A percentile compares a stretch with the other conserved stretches of the same genome.
These are phyloP conservation scores for Colaptes auratus DNA, from an alignment of 2,113 vertebrate genomes.

Conservation along the genomic window DNA sequence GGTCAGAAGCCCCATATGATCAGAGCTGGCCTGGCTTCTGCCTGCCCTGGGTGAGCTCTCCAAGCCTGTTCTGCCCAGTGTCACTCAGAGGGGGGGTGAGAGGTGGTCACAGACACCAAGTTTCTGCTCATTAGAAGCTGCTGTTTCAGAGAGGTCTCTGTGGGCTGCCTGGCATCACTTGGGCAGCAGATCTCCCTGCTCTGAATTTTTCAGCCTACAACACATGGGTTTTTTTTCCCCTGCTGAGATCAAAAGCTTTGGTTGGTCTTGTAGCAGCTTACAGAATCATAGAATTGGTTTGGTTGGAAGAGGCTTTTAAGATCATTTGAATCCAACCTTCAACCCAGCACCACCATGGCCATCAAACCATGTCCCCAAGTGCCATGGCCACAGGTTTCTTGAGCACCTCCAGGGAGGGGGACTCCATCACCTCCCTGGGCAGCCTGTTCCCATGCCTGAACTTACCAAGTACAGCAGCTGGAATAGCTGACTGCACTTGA, in stretches of 20 bases:
- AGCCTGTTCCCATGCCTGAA: too few species aligned
- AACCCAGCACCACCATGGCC: too few species aligned
- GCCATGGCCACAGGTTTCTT: too few species aligned
- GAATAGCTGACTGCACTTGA: neutral
- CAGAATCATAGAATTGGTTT: too few species aligned
- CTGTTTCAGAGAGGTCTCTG: neutral
- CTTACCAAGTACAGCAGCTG: neutral
- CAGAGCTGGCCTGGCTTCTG: neutral
- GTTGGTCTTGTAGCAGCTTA: neutral
- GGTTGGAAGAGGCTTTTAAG: too few species aligned
- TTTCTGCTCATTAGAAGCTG: neutral
- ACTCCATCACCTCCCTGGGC: too few species aligned
- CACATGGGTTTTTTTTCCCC: neutral
- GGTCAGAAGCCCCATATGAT: neutral
- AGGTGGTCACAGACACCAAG: neutral
- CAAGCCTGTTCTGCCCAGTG: neutral
- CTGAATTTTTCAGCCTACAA: neutral
- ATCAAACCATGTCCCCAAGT: too few species aligned
- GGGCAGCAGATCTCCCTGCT: neutral
- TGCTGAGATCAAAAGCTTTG: neutral
- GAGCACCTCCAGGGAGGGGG: too few species aligned
- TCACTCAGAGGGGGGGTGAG: neutral
- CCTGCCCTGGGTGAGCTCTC: neutral
- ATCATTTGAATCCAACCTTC: too few species aligned
- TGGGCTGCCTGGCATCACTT: neutral